Evolutionary conservation across 2,888 invertebrate species (phyloP).

Genomic region (Synanthedon andrenaeformis): DNA sequence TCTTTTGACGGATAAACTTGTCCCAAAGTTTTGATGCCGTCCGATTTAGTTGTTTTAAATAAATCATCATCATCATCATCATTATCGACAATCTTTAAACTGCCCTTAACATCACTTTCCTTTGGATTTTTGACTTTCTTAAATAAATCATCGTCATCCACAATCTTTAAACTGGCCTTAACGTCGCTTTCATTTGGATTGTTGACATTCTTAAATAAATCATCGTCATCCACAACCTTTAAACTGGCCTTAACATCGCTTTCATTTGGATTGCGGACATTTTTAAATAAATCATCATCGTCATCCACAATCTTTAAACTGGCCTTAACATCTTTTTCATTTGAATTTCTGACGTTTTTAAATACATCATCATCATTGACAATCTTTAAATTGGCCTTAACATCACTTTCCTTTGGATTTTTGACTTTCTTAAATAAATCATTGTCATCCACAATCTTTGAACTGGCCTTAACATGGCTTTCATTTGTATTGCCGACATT

Average conservation of each 20-base stretch:
- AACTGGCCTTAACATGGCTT: conserved; percentile 3
- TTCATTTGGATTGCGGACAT: conserved; percentile 2
- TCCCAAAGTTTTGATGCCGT: conserved; percentile 2
- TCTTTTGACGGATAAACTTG: conserved; percentile 4
- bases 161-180: conserved; percentile 1
- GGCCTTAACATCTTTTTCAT: too few relatives aligned
- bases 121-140: too few relatives aligned
- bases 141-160: not conserved
- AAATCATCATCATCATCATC: too few relatives aligned
- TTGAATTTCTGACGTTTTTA: too few relatives aligned
- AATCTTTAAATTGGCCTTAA: not conserved
- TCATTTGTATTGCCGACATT: conserved; percentile 2
- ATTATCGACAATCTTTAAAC: too few relatives aligned
- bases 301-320: too few relatives aligned
- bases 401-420: conserved; percentile 2
- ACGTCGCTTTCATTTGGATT: conserved; percentile 1
- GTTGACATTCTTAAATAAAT: conserved; percentile 13
- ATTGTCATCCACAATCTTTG: conserved; percentile 5
- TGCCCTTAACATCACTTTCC: too few relatives aligned
- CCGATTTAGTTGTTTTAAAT: not conserved
- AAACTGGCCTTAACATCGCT: conserved; percentile 3
- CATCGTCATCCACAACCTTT: conserved; percentile 6
- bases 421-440: conserved; percentile 14
- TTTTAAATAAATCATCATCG: conserved; percentile 16
- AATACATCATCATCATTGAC: not conserved